Evolutionary conservation across 2,113 vertebrate genomes (phyloP).

Genomic region (Labeo catla): DNA sequence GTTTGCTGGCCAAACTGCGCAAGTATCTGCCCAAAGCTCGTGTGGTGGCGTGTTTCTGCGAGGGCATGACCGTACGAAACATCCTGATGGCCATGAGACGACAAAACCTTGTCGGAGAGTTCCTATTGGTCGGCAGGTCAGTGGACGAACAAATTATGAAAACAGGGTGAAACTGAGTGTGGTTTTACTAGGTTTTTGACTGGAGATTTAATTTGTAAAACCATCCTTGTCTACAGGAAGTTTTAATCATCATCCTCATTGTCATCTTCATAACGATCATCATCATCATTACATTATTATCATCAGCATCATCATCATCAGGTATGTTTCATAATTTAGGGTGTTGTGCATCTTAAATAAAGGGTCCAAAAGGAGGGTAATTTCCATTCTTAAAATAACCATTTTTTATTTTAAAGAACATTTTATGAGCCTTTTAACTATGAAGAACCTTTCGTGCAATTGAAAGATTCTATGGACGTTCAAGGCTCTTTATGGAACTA

Average conservation of each 20-base stretch:
- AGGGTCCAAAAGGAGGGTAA: no score
- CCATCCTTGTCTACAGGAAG: background rate
- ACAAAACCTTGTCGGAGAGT: slow-evolving; percentile 88
- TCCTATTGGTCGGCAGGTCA: slow-evolving; percentile 96
- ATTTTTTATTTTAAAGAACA: no score
- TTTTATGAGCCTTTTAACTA: no score
- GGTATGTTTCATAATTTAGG: no score
- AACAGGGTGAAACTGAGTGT: background rate
- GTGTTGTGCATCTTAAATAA: no score
- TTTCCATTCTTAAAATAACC: no score
- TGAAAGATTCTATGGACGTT: no score
- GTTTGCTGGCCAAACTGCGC: slow-evolving; percentile 86
- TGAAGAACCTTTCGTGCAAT: no score
- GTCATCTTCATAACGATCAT: slow-evolving; percentile 20
- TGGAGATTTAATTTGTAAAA: background rate
- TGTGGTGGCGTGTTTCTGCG: slow-evolving; percentile 97
- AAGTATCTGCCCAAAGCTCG: slow-evolving; percentile 93
- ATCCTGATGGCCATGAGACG: slow-evolving; percentile 97
- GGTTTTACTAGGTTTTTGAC: background rate
- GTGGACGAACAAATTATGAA: slow-evolving; percentile 60
- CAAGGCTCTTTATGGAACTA: no score
- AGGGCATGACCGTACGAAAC: slow-evolving; percentile 97
- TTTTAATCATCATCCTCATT: background rate
- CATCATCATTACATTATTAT: slow-evolving; percentile 12
- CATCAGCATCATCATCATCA: background rate